Conservation (phyloP, 2,113 vertebrate genomes). For the Atherinomorus stipes region DNA sequence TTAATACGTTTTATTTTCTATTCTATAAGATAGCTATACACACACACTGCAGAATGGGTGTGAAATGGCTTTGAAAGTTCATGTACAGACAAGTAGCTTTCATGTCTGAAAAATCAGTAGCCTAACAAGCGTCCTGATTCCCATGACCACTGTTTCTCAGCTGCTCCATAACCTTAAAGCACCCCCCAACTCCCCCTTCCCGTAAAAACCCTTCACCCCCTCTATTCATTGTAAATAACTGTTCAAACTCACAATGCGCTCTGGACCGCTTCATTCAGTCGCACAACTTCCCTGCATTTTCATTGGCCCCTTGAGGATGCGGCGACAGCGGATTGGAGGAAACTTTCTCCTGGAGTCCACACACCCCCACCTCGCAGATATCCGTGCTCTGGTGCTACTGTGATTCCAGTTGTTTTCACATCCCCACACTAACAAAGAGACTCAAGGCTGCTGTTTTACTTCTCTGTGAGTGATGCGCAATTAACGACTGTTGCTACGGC, state of each 20-base stretch:
- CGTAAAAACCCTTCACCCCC: constrained; percentile 9
- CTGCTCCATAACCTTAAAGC: constrained; percentile 25
- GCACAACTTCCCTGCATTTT: constrained; percentile 63
- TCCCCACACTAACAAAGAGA: constrained; percentile 64
- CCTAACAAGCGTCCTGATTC: constrained; percentile 43
- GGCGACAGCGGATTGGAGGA: constrained; percentile 76
- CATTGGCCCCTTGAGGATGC: constrained; percentile 81
- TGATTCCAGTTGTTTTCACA: constrained; percentile 80
- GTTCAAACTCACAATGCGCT: constrained; percentile 73
- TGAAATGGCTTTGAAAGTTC: constrained; percentile 6
- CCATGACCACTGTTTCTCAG: constrained; percentile 33
- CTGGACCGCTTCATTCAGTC: constrained; percentile 76
- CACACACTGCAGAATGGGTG: neutral
- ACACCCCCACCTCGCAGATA: constrained; percentile 65
- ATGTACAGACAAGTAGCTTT: constrained; percentile 37
- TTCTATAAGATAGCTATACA: neutral
- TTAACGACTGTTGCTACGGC: constrained; percentile 35
- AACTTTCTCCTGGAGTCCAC: constrained; percentile 72
- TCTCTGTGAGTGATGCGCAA: constrained; percentile 54
- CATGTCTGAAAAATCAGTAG: constrained; percentile 48
- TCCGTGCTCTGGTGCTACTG: constrained; percentile 63
- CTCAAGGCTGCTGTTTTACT: constrained; percentile 25
- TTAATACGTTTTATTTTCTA: neutral
- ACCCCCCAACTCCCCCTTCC: constrained; percentile 10
- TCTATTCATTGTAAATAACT: constrained; percentile 68